Conservation (phyloP, 1,140 invertebrate species). For the Formica selysi region DNA sequence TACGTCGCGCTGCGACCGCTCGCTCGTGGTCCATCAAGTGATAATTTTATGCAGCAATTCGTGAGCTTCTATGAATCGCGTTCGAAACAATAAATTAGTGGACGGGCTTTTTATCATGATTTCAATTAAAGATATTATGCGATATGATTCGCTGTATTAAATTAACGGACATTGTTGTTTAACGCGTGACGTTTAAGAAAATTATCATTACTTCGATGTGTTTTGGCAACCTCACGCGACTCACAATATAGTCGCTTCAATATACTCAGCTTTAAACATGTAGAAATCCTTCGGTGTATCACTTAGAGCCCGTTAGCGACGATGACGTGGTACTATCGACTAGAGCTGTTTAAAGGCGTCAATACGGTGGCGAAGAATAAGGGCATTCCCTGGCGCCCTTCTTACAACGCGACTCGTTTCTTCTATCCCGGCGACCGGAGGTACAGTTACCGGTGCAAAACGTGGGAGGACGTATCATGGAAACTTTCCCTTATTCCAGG, state of each 20-base stretch:
- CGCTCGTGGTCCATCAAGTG: slow-evolving; percentile 13
- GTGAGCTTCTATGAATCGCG: slow-evolving; percentile 11
- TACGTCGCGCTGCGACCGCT: background rate
- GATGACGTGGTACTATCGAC: slow-evolving; percentile 71
- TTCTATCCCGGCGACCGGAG: slow-evolving; percentile 36
- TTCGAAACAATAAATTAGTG: slow-evolving; percentile 37
- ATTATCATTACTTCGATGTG: slow-evolving; percentile 15
- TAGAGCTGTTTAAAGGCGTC: slow-evolving; percentile 69
- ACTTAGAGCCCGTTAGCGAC: slow-evolving; percentile 63
- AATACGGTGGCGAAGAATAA: slow-evolving; percentile 71
- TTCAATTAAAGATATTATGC: background rate
- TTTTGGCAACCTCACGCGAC: slow-evolving; percentile 30
- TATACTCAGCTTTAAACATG: slow-evolving; percentile 45
- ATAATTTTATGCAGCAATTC: slow-evolving; percentile 32
- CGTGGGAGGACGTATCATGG: slow-evolving; percentile 74
- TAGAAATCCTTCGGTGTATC: slow-evolving; percentile 42
- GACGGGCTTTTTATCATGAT: background rate
- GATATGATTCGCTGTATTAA: slow-evolving; percentile 29
- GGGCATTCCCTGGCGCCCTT: slow-evolving; percentile 55
- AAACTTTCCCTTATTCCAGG: slow-evolving; percentile 76
- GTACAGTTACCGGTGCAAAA: slow-evolving; percentile 65
- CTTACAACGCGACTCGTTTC: slow-evolving; percentile 46
- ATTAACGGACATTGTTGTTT: slow-evolving; percentile 28
- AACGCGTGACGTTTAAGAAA: background rate
- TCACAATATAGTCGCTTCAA: slow-evolving; percentile 35